Evolutionary conservation across 2,888 invertebrate species (phyloP), one percentile per base, ranked within the genome.

Genomic region (Lottia gigantea): DNA sequence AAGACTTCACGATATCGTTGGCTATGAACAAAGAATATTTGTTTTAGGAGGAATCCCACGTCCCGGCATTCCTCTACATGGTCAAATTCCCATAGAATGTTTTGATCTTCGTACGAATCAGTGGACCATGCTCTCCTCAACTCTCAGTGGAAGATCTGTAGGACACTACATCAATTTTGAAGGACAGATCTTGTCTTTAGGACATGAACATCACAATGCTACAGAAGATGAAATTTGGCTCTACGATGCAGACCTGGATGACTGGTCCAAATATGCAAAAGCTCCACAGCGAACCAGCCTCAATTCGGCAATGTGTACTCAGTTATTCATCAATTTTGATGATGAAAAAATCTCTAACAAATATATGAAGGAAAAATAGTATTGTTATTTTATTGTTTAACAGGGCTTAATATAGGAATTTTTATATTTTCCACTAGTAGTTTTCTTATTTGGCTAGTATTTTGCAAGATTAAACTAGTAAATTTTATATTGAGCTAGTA

Each of bases 161-260:
- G 87, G 88, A 23, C 88, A 88, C 74, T 88, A 86, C 72, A 78
- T 86, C 23, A 77, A 78, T 55, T 83, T 82, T 74, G 80, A 85
- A 31, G 80, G 80, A 40, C 81, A 81, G 74, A 83, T 88, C 65
- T 71, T 87, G 23, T 87, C 86, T 1, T 75, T 87, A 16, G 87
- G 87, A 4, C 85, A 87, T 55, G 88, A 88, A 76, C 86, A 87
- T 71, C 83, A 85, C 66, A 83, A 81, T 49, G 87, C 88, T 6
- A 85, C 86, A 0, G 88, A 88, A 74, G 86, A 87, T 66, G 88
- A 87, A 72, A 82, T 88, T 49, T 88, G 87, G 87, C 73, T 78
- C 11, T 88, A 86, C 68, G 80, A 83, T 67, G 78, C 81, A 0
- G 79, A 81, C 66, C 75, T 76, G 0, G 86, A 86, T 73, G 78